Evolutionary conservation across 2,113 vertebrate genomes (phyloP).

Genomic region (Corythoichthys haematopterus): DNA sequence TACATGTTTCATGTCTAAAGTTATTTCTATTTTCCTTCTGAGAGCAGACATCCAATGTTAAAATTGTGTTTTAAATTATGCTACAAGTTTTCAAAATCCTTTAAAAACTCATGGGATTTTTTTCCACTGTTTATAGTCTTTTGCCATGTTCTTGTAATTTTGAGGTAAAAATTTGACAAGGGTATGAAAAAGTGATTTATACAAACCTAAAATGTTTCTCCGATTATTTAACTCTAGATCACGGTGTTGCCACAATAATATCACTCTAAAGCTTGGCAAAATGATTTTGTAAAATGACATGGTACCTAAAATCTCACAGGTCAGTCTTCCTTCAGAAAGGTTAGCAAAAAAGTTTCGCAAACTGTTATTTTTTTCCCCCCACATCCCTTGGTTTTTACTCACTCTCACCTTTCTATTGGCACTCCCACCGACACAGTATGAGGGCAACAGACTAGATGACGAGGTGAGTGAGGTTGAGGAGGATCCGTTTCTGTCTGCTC

Average conservation of each 20-base stretch:
- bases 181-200: neutral
- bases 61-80: too few species aligned
- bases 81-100: too few species aligned
- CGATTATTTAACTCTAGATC: too few species aligned
- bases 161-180: neutral
- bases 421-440: constrained; percentile 68
- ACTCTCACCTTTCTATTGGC: constrained; percentile 73
- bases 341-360: neutral
- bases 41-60: too few species aligned
- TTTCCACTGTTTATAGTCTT: neutral
- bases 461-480: constrained; percentile 72
- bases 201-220: too few species aligned
- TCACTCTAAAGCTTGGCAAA: neutral
- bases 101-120: neutral
- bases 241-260: too few species aligned
- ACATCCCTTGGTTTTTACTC: constrained; percentile 57
- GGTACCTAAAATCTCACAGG: neutral
- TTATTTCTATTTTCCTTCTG: too few species aligned
- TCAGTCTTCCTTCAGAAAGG: neutral
- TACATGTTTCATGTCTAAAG: too few species aligned
- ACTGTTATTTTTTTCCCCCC: constrained; percentile 21
- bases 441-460: constrained; percentile 69
- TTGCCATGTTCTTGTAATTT: neutral
- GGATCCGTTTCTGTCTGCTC: constrained; percentile 38
- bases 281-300: neutral